Evolutionary conservation across 2,797 vertebrate species (phyloP), one percentile per base, ranked within the genome.

Genomic region (Cyprinella venusta): DNA sequence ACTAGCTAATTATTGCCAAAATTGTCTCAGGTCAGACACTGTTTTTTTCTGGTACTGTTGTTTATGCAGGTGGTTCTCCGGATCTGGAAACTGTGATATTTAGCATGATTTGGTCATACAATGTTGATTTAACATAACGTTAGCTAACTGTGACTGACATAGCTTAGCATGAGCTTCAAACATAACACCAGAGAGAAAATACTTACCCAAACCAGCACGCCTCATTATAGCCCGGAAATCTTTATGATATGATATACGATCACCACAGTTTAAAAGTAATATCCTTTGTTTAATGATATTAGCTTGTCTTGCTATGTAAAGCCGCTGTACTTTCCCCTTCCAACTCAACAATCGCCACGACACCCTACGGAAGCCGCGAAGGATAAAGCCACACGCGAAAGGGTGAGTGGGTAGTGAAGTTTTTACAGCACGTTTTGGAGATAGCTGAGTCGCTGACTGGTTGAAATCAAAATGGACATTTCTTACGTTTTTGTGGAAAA

Each of bases 171-270:
- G 19, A 48, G 65, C 65, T 63, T 74, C 33, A 72, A 78, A 52
- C 82, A 84, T 76, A 80, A 26, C 50, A 26, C 26, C 30, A 63
- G 77, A 88, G 75, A 86, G 24, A 5, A 13, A 70, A 75, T 83
- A 67, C 93, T 92, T 88, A 96, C 95, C 93, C 78, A 94, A 80
- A 83, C 92, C 94, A 9, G 91, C 87, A 71, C 95, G 95, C 80
- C 95, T 94, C 95, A 96, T 96, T 50, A 80, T 89, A 50, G 79
- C 0, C 59, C 33, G 19, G 8, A 18, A 26, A 54, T 40, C 4
- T 48, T 26, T 52, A 12, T 16, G 45, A 42, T 76, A 8, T 50
- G 8, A 45, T 21, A 82, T 10, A 63, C 15, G 61, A 48, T 6
- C 24, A 56, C 21, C 8, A 9, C 10, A 59, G 18, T 50, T 21